Percentiles rank a stretch among this genome's conserved stretches.
Evolutionary conservation across 64 coral and sea anemone genomes (phyloP).

Genomic region (Hydrozoanthus tunicans): DNA sequence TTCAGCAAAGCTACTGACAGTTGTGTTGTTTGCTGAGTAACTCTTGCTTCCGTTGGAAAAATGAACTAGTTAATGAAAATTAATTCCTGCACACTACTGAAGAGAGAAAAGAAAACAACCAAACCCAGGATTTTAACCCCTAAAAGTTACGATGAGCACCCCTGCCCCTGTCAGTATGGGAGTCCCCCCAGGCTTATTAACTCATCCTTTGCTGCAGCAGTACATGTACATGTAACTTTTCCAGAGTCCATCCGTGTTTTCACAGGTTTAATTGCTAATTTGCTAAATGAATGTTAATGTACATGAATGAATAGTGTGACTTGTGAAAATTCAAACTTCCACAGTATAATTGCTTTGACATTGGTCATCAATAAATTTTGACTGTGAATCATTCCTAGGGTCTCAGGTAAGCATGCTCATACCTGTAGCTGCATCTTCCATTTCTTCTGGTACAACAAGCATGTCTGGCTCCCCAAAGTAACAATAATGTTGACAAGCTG

Average conservation of each 20-base stretch:
- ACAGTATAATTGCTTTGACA: neutral
- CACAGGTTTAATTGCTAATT: neutral
- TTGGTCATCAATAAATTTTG: neutral
- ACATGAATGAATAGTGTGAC: constrained; percentile 9
- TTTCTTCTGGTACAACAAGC: neutral
- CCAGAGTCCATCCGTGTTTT: neutral
- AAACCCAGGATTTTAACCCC: no score
- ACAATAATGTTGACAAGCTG: constrained; percentile 18
- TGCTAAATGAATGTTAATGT: neutral
- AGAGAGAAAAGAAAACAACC: no score
- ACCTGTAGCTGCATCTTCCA: constrained; percentile 11
- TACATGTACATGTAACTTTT: neutral
- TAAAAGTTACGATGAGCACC: no score
- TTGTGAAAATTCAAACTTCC: constrained; percentile 1
- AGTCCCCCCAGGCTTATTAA: constrained; percentile 3
- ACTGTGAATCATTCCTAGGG: neutral
- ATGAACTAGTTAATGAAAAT: no score
- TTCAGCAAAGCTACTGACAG: no score
- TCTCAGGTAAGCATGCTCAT: neutral
- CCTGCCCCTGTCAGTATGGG: neutral
- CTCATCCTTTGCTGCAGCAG: neutral
- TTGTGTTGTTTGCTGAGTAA: no score
- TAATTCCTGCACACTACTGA: no score
- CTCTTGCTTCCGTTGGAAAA: no score
- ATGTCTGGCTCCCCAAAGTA: constrained; percentile 9